phyloP scores from a whole-genome alignment of 2,797 vertebrate genomes.

The Avahi laniger region DNA sequence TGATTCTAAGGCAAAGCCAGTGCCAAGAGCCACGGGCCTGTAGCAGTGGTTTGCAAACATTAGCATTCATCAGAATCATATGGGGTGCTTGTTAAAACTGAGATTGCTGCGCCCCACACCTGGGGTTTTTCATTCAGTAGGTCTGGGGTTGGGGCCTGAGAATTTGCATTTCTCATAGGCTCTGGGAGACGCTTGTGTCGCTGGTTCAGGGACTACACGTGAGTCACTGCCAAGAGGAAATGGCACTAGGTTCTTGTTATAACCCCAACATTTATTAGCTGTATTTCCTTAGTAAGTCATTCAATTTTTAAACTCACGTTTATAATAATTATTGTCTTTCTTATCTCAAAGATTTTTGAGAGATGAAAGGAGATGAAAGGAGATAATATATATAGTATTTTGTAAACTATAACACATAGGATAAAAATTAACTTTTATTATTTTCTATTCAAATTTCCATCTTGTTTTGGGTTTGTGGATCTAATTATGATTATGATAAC shows the following conservation, averaged over 20 bases:
- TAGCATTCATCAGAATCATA: not conserved
- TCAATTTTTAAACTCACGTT: not conserved
- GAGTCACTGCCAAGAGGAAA: not conserved
- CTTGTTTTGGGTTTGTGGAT: not conserved
- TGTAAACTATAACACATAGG: not conserved
- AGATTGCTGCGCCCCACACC: fast-evolving
- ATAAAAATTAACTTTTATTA: not conserved
- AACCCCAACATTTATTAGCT: no score
- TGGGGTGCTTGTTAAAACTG: not conserved
- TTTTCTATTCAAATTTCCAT: not conserved
- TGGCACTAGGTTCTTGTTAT: not conserved
- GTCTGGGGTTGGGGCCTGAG: not conserved
- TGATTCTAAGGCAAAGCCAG: not conserved
- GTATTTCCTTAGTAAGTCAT: not conserved
- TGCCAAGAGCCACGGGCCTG: not conserved
- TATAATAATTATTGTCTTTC: not conserved
- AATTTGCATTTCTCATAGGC: not conserved
- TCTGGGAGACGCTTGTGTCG: not conserved
- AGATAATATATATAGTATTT: not conserved
- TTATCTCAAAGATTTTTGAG: not conserved
- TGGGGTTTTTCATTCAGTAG: not conserved
- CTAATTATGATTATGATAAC: not conserved
- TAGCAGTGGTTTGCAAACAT: not conserved
- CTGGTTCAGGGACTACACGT: no score
- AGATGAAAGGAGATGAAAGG: not conserved